Conservation (phyloP, 2,113 vertebrate species). For the Nothobranchius kuhntae region DNA sequence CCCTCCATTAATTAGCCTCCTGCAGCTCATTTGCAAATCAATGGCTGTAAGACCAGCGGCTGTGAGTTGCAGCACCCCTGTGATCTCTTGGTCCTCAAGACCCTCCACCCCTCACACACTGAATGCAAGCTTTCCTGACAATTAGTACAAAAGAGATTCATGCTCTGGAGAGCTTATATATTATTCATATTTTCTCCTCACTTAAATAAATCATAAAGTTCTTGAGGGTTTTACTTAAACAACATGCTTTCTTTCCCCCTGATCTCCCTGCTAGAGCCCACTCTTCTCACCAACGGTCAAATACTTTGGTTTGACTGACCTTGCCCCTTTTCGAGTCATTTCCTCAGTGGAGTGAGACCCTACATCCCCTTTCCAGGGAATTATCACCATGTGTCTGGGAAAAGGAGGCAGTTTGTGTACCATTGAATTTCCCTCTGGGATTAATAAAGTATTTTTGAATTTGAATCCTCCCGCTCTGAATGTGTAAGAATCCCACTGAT, state of each 20-base stretch:
- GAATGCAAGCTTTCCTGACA: slow-evolving; percentile 87
- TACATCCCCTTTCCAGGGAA: neutral
- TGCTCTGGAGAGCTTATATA: slow-evolving; percentile 88
- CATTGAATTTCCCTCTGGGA: neutral
- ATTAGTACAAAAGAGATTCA: slow-evolving; percentile 90
- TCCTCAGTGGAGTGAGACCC: slow-evolving; percentile 19
- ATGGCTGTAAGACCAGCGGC: slow-evolving; percentile 91
- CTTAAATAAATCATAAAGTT: slow-evolving; percentile 88
- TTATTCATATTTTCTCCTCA: slow-evolving; percentile 88
- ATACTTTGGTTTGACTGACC: slow-evolving; percentile 60
- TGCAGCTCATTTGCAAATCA: slow-evolving; percentile 99
- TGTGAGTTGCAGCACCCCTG: slow-evolving; percentile 89
- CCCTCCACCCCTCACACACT: slow-evolving; percentile 83
- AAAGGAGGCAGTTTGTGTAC: slow-evolving; percentile 20
- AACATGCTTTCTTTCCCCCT: slow-evolving; percentile 53
- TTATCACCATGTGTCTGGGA: slow-evolving; percentile 10
- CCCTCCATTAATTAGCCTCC: slow-evolving; percentile 95
- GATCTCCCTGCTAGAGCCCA: slow-evolving; percentile 15
- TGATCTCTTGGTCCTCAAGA: slow-evolving; percentile 91
- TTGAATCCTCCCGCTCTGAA: neutral
- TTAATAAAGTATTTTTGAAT: too few species aligned
- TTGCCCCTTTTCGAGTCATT: slow-evolving; percentile 56
- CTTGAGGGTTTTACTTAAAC: slow-evolving; percentile 84
- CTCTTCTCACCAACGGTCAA: slow-evolving; percentile 40
- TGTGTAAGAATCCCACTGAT: slow-evolving; percentile 25